Base-by-base conservation (phyloP, 2,888 invertebrate species). In the Phyllotreta cruciferae region DNA sequence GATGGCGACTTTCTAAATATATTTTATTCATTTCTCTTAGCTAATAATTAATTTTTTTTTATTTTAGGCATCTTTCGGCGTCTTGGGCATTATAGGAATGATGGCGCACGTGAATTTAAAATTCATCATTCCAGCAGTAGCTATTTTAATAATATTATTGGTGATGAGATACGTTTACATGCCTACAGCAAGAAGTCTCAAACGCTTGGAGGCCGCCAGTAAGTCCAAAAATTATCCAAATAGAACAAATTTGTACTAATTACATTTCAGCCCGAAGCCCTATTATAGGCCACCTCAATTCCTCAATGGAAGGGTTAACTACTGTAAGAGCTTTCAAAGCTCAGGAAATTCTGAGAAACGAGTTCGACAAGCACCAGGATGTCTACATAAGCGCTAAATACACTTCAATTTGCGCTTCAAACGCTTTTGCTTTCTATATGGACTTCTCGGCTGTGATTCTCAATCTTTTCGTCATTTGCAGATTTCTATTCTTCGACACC, bases 291-390 rank as follows among this genome's bases (percentile, higher is more conserved):
- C 78, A 78, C 58, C 62, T 80, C 5, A 80, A 78, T 60, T 75
- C 80, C 8, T 75, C 79, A 2, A 67, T 80, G 9, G 79, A 80
- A 70, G 80, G 80, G 10, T 55, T 79, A 14, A 73, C 78, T 9
- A 80, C 78, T 9, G 78, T 80, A 35, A 69, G 80, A 66, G 78
- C 79, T 4, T 77, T 70, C 45, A 71, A 71, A 56, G 78, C 77
- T 5, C 74, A 80, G 67, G 67, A 70, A 9, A 73, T 77, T 14
- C 61, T 79, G 11, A 73, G 58, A 44, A 66, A 73, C 6, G 79
- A 80, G 66, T 80, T 77, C 61, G 79, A 80, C 58, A 66, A 69
- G 38, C 78, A 79, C 67, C 78, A 78, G 66, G 77, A 80, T 67
- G 34, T 78, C 5, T 75, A 77, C 64, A 78, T 74, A 47, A 79